Conservation (phyloP, 2,888 invertebrate genomes). For the Muschampia plurimacula region DNA sequence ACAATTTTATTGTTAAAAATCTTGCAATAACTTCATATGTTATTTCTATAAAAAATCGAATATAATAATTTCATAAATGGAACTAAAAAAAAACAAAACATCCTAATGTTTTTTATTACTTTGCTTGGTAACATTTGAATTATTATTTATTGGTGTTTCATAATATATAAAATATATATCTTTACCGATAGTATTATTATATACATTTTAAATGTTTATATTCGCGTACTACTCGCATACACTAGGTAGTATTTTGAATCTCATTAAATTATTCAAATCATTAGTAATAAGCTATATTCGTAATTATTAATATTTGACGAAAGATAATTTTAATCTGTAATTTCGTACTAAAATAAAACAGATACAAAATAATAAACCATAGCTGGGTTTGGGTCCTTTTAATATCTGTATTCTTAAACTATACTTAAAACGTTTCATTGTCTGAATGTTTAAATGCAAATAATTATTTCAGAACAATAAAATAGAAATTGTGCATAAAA, state of each 20-base stretch:
- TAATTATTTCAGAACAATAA: constrained; percentile 16
- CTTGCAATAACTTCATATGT: too few relatives aligned
- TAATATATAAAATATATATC: too few relatives aligned
- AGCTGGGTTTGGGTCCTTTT: constrained; percentile 78
- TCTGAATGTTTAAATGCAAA: constrained; percentile 40
- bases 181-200: too few relatives aligned
- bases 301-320: constrained; percentile 31
- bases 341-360: constrained; percentile 13
- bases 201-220: neutral
- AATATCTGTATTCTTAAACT: constrained; percentile 41
- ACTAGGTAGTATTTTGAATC: neutral
- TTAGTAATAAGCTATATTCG: neutral
- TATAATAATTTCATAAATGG: too few relatives aligned
- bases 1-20: neutral
- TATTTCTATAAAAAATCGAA: too few relatives aligned
- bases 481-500: constrained; percentile 6
- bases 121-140: too few relatives aligned
- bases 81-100: too few relatives aligned
- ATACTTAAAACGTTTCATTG: constrained; percentile 40
- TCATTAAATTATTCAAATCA: neutral
- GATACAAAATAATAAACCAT: constrained; percentile 53
- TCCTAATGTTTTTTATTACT: too few relatives aligned
- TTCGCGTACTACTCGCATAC: too few relatives aligned
- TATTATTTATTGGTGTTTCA: too few relatives aligned
- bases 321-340: constrained; percentile 4